Evolutionary conservation across 2,113 vertebrate species (phyloP).

Genomic region (Calcarius ornatus): DNA sequence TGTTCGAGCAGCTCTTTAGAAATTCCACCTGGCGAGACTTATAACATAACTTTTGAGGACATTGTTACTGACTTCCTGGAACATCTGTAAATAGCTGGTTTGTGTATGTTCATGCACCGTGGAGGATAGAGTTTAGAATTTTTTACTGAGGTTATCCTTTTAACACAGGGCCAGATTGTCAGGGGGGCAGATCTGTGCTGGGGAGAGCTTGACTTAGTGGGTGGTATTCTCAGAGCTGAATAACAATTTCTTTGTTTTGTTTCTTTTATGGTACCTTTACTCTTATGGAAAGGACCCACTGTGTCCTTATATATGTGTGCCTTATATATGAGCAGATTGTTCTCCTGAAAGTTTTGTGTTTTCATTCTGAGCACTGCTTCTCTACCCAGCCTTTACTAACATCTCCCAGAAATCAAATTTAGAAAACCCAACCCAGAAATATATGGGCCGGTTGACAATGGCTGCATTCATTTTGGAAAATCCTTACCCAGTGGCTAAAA

Average conservation of each 20-base stretch:
- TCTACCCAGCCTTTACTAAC: neutral
- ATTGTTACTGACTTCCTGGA: constrained; percentile 15
- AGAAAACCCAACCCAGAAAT: neutral
- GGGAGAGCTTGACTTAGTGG: constrained; percentile 36
- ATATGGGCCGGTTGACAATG: neutral
- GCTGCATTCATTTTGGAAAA: constrained; percentile 26
- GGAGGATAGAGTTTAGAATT: constrained; percentile 57
- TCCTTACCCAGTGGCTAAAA: neutral
- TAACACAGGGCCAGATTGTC: constrained; percentile 43
- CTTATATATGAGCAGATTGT: neutral
- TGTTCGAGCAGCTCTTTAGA: constrained; percentile 19
- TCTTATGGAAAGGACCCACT: neutral
- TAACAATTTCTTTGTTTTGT: constrained; percentile 57
- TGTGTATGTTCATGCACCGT: constrained; percentile 58
- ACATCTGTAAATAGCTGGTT: constrained; percentile 52
- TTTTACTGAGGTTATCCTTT: constrained; percentile 42
- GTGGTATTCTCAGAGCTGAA: constrained; percentile 23
- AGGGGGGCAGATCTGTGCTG: neutral
- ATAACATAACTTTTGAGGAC: constrained; percentile 24
- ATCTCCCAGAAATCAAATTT: neutral
- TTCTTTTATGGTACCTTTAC: constrained; percentile 25
- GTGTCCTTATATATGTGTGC: neutral
- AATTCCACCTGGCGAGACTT: constrained; percentile 56
- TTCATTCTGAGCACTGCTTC: neutral
- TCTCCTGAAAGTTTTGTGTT: neutral